A percentile compares a stretch with the other conserved stretches of the same genome.
Evolutionary conservation across 2,888 invertebrate genomes (phyloP).

Genomic region (Cheilosia scutellata): DNA sequence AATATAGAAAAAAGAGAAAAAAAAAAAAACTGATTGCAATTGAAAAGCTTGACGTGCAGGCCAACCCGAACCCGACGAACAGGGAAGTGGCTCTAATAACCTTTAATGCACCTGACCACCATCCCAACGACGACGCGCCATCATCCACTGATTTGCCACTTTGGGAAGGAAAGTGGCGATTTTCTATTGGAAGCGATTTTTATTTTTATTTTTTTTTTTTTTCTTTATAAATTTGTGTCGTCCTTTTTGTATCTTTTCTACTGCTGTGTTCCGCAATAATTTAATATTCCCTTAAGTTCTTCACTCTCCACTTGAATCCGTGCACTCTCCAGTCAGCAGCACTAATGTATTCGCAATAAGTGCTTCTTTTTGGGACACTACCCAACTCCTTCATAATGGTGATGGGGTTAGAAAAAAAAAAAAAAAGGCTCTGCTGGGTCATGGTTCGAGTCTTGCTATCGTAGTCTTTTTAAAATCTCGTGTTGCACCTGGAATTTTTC

Average conservation of each 20-base stretch:
- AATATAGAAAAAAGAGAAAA: neutral
- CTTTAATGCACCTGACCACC: constrained; percentile 68
- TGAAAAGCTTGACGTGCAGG: constrained; percentile 53
- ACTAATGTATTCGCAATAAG: constrained; percentile 75
- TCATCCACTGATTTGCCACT: constrained; percentile 68
- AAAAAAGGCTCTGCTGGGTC: constrained; percentile 54
- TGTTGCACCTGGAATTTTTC: constrained; percentile 63
- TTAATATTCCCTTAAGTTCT: constrained; percentile 71
- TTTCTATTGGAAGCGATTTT: constrained; percentile 52
- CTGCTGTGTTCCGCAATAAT: constrained; percentile 55
- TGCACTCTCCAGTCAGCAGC: constrained; percentile 40
- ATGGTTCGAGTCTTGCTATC: constrained; percentile 58
- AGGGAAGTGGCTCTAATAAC: constrained; percentile 57
- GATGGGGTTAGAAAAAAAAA: constrained; percentile 38
- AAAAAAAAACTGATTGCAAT: constrained; percentile 32
- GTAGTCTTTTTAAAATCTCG: constrained; percentile 64
- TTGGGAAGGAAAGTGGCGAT: constrained; percentile 63
- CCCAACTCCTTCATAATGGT: constrained; percentile 13
- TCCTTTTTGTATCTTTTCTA: constrained; percentile 38
- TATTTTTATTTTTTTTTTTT: neutral
- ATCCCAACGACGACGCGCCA: constrained; percentile 30
- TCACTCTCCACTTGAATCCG: constrained; percentile 56
- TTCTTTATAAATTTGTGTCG: neutral
- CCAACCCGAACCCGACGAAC: constrained; percentile 13
- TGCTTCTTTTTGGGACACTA: constrained; percentile 46